Conservation (phyloP, 2,888 invertebrate species). For the Acanthosepion esculentum region DNA sequence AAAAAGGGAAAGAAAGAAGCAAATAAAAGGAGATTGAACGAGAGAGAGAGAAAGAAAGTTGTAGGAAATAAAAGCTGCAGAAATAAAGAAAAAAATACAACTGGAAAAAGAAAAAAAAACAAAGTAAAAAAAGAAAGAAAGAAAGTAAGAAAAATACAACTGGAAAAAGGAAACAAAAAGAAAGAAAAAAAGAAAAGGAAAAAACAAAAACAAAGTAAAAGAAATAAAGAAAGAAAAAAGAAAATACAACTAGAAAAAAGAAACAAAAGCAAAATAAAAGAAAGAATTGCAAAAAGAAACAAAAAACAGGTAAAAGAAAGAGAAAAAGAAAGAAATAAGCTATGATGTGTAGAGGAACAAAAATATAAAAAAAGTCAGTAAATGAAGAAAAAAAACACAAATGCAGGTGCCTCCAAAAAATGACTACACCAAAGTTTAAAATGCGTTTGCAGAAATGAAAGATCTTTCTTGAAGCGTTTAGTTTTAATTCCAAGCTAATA, state of each 20-base stretch:
- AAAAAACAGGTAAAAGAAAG: too few species aligned
- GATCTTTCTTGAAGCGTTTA: too few species aligned
- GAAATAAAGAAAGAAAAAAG: not conserved
- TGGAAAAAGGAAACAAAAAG: not conserved
- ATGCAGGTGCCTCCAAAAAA: too few species aligned
- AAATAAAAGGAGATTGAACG: not conserved
- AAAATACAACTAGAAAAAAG: too few species aligned
- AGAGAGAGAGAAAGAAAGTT: not conserved
- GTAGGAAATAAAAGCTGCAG: not conserved
- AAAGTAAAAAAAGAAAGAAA: not conserved
- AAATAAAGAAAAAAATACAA: not conserved
- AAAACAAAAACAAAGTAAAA: not conserved
- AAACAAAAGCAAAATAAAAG: not conserved
- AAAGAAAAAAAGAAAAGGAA: not conserved
- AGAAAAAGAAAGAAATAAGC: too few species aligned
- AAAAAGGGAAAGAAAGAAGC: not conserved
- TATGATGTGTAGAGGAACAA: too few species aligned
- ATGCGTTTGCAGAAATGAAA: too few species aligned
- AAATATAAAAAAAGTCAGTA: too few species aligned
- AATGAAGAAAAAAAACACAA: too few species aligned
- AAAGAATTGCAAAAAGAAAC: not conserved
- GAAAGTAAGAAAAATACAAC: too few species aligned
- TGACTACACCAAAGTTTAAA: too few species aligned
- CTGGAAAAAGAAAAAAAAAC: not conserved
- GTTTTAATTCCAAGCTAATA: too few species aligned